Base-by-base conservation (phyloP, 2,888 invertebrate species). In the Trichopria drosophilae region DNA sequence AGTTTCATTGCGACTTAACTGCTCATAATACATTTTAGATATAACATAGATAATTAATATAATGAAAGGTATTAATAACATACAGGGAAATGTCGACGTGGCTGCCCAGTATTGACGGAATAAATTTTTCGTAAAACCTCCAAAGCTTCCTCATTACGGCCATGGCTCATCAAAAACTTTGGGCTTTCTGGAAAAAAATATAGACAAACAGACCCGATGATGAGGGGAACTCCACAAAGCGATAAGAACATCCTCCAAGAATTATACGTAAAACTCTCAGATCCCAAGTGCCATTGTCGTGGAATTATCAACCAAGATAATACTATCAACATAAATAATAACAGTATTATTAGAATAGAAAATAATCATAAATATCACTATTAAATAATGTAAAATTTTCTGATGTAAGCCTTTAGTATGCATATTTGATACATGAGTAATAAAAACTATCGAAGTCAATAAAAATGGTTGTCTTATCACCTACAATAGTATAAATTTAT, bases 241-340 rank as follows among this genome's bases (percentile, higher is more conserved):
- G 73, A 59, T 1, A 75, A 47, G 58, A 76, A 82, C 3, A 80
- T 62, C 10, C 80, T 69, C 81, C 81, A 81, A 24, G 79, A 78
- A 58, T 77, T 74, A 60, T 63, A 69, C 9, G 63, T 68, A 48
- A 75, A 66, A n/a, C n/a, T n/a, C n/a, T n/a, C n/a, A n/a, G n/a
- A n/a, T n/a, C 28, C 45, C 12, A 54, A 37, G 31, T 42, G 53
- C 59, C 59, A 59, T 19, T 80, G 69, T 32, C 81, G 76, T 0
- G 88, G 86, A 49, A 92, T 80, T 18, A 90, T 77, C 4, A 79
- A 72, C 84, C 88, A 87, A 7, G 90, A 90, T 44, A 91, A 65
- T 23, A 83, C 78, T 24, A 83, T 82, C 50, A 15, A 12, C 31
- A 29, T 7, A n/a, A 41, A 29, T 12, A 41, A 28, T 40, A 28